A percentile compares a stretch with the other conserved stretches of the same genome.
Conservation (phyloP, 2,113 vertebrate genomes). For the Istiophorus platypterus region DNA sequence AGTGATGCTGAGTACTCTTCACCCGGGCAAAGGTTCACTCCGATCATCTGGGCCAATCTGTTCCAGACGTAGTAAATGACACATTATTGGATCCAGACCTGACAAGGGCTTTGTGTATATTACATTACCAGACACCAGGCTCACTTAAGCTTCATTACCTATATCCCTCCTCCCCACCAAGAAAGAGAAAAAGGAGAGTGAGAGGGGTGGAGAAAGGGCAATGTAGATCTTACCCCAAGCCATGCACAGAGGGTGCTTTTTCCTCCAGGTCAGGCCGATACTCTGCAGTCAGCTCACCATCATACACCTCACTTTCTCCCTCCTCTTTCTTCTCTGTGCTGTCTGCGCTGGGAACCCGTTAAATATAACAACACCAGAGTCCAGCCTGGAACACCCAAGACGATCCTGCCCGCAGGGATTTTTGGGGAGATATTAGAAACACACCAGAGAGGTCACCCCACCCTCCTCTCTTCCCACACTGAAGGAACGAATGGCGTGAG, state of each 20-base stretch:
- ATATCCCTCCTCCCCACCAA: conserved; percentile 80
- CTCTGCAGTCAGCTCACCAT: conserved; percentile 58
- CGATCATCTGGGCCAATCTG: conserved; percentile 96
- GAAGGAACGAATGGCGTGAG: conserved; percentile 44
- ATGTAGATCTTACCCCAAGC: conserved; percentile 84
- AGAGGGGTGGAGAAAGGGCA: conserved; percentile 74
- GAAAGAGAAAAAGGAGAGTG: conserved; percentile 66
- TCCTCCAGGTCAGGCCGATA: conserved; percentile 84
- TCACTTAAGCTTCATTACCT: conserved; percentile 95
- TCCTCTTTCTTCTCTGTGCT: conserved; percentile 59
- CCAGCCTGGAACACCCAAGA: conserved; percentile 96
- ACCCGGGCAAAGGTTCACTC: conserved; percentile 99
- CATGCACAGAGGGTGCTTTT: conserved; percentile 87
- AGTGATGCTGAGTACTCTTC: conserved; percentile 90
- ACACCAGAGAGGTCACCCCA: conserved; percentile 74
- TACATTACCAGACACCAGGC: conserved; percentile 92
- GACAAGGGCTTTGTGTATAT: conserved; percentile 91
- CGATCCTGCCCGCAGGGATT: conserved; percentile 86
- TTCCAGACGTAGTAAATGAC: conserved; percentile 99
- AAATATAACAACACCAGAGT: conserved; percentile 89
- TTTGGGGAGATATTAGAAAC: conserved; percentile 85
- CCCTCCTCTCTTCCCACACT: conserved; percentile 68
- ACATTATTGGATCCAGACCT: conserved; percentile 99
- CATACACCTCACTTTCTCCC: conserved; percentile 78
- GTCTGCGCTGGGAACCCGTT: conserved; percentile 87